These are phyloP conservation scores for Haemorhous mexicanus DNA, from an alignment of 2,113 vertebrate genomes.

Conservation along the genomic window DNA sequence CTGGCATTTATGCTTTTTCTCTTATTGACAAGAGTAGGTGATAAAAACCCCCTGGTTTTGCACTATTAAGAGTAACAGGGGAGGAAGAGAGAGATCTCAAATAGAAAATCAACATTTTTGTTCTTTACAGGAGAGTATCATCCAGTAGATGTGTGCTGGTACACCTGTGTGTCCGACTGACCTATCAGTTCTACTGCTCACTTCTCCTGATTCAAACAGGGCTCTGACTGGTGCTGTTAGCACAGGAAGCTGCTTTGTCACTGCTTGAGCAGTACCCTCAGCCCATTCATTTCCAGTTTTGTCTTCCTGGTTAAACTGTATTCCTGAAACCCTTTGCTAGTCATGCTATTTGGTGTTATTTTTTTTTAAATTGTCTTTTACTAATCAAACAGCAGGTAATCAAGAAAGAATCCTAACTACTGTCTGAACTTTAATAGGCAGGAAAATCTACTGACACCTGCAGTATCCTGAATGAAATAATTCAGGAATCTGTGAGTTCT, in stretches of 20 bases:
- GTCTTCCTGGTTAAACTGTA: not conserved
- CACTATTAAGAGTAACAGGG: not conserved
- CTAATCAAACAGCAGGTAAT: not conserved
- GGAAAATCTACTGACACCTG: not conserved
- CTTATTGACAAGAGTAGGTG: not conserved
- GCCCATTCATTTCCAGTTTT: not conserved
- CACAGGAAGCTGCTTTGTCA: not conserved
- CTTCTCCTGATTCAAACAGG: not conserved
- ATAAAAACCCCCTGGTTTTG: not conserved
- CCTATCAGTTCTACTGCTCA: not conserved
- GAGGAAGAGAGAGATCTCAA: not conserved
- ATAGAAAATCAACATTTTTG: not conserved
- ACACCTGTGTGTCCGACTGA: not conserved
- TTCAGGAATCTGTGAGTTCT: not conserved
- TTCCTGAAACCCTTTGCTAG: not conserved
- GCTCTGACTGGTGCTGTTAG: not conserved
- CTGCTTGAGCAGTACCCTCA: not conserved
- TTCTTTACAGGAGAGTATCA: not conserved
- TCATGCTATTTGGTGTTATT: not conserved
- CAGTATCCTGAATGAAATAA: not conserved
- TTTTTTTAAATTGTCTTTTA: not conserved
- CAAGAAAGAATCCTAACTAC: not conserved
- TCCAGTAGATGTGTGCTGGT: not conserved
- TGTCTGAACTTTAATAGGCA: not conserved
- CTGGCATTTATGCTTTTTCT: not conserved